phyloP scores from a whole-genome alignment of 2,797 vertebrate genomes.

The Pogonophryne albipinna region DNA sequence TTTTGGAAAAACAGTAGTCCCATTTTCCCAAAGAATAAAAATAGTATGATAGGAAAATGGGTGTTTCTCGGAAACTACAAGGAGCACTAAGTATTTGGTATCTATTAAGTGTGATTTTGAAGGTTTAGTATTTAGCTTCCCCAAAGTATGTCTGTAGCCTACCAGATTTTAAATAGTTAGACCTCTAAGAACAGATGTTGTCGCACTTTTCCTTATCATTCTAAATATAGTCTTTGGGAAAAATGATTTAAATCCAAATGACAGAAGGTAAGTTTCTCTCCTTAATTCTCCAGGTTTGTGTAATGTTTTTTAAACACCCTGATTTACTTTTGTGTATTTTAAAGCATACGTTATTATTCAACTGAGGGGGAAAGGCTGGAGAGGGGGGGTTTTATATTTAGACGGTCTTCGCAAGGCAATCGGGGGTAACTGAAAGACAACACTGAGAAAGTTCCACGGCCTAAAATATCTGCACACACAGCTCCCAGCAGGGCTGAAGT shows the following conservation, averaged over 20 bases:
- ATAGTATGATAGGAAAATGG: no score
- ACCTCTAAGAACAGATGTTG: no score
- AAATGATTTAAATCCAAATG: neutral
- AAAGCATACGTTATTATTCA: slow-evolving; percentile 21
- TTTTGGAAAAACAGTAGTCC: no score
- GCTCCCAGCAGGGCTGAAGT: slow-evolving; percentile 69
- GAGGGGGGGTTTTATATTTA: slow-evolving; percentile 78
- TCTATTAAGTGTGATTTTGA: no score
- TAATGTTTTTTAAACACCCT: neutral
- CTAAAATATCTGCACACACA: slow-evolving; percentile 81
- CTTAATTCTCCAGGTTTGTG: neutral
- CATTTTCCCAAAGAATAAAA: no score
- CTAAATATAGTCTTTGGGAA: no score
- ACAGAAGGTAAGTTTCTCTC: neutral
- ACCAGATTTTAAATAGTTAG: no score
- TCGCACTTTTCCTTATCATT: no score
- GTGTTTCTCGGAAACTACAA: no score
- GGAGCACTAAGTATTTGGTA: no score
- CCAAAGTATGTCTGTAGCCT: no score
- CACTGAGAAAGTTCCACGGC: slow-evolving; percentile 79
- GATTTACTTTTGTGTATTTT: neutral
- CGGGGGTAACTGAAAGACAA: slow-evolving; percentile 83
- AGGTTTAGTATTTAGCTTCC: no score
- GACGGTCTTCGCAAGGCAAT: slow-evolving; percentile 70
- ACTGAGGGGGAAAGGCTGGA: slow-evolving; percentile 28